These are phyloP conservation scores for Ypsolopha sequella DNA, from an alignment of 2,888 invertebrate species.

Conservation along the genomic window DNA sequence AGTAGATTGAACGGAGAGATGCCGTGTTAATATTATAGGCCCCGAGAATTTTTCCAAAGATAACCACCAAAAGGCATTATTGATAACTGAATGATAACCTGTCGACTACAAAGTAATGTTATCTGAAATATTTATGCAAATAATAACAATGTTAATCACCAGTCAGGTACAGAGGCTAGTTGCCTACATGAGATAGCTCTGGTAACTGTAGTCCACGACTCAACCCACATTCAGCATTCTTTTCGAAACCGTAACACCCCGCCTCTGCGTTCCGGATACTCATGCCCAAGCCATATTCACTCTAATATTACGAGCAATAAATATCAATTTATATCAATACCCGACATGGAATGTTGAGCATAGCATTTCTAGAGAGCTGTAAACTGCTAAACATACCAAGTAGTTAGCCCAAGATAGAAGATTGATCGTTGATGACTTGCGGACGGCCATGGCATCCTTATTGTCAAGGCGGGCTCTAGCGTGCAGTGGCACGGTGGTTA, in stretches of 20 bases:
- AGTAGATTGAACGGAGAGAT: no score
- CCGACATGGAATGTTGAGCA: slow-evolving; percentile 8
- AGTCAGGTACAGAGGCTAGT: no score
- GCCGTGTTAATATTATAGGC: no score
- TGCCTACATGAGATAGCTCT: slow-evolving; percentile 6
- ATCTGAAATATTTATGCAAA: no score
- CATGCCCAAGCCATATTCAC: slow-evolving; percentile 48
- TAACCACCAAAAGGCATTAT: no score
- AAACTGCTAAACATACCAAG: slow-evolving; percentile 32
- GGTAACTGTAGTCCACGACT: slow-evolving; percentile 62
- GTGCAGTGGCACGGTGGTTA: neutral
- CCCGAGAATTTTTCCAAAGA: no score
- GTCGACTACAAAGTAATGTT: no score
- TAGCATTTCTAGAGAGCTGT: slow-evolving; percentile 62
- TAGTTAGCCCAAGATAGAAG: slow-evolving; percentile 14
- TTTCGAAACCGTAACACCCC: slow-evolving; percentile 69
- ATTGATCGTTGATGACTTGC: neutral
- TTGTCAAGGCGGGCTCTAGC: neutral
- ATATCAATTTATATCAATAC: slow-evolving; percentile 17
- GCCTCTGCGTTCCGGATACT: slow-evolving; percentile 65
- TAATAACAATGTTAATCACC: no score
- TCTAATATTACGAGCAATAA: slow-evolving; percentile 42
- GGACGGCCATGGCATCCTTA: neutral
- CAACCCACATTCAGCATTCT: slow-evolving; percentile 70
- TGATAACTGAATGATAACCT: no score